These are phyloP conservation scores for Drosophila ficusphila DNA, from an alignment of 1,140 invertebrate genomes.

Conservation along the genomic window DNA sequence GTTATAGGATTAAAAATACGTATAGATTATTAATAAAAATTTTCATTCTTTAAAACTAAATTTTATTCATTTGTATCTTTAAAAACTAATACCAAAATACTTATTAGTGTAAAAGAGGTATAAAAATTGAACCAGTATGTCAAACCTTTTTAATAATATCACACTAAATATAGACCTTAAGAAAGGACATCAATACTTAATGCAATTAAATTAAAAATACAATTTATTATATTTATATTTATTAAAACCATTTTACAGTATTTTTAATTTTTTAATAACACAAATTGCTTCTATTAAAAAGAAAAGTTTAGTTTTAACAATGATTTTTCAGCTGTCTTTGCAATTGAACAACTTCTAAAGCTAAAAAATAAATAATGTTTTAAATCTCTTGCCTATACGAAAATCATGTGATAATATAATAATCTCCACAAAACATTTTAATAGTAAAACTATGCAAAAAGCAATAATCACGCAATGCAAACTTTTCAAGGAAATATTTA, in stretches of 20 bases:
- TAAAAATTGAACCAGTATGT: constrained; percentile 45
- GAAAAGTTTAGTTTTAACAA: constrained; percentile 35
- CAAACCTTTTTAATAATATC: constrained; percentile 63
- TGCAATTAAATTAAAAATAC: constrained; percentile 55
- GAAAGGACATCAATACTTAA: constrained; percentile 79
- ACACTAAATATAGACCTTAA: constrained; percentile 64
- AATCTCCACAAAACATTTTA: constrained; percentile 77
- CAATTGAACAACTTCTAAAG: constrained; percentile 61
- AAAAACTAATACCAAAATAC: constrained; percentile 79
- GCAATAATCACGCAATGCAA: constrained; percentile 74
- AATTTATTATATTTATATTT: constrained; percentile 71
- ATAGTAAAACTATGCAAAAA: constrained; percentile 80
- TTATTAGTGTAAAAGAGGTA: constrained; percentile 44
- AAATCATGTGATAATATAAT: constrained; percentile 82
- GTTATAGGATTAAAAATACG: constrained; percentile 36
- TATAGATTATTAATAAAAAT: constrained; percentile 50
- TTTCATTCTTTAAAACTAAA: constrained; percentile 57
- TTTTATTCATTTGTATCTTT: constrained; percentile 73
- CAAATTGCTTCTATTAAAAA: constrained; percentile 37
- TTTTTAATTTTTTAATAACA: constrained; percentile 69
- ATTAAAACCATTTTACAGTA: constrained; percentile 76
- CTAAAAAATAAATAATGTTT: constrained; percentile 63
- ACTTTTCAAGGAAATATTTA: constrained; percentile 74
- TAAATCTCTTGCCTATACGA: constrained; percentile 82
- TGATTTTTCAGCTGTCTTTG: constrained; percentile 41